Evolutionary conservation across 2,113 vertebrate species (phyloP).

Genomic region (Asarcornis scutulata): DNA sequence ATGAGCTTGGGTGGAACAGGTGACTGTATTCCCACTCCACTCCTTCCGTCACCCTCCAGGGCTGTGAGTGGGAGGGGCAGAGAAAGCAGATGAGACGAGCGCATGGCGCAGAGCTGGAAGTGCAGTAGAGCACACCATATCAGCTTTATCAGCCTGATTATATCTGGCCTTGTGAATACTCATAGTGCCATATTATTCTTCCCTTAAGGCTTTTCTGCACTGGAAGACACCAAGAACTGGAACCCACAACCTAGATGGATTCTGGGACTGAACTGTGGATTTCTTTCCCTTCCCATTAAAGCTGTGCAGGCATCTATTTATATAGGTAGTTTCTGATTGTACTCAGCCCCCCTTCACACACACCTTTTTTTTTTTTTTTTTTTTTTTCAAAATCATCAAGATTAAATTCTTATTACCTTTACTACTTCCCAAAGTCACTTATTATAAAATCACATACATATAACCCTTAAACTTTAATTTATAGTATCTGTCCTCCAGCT

Average conservation of each 20-base stretch:
- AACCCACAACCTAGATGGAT: background rate
- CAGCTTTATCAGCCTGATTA: background rate
- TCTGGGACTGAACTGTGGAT: background rate
- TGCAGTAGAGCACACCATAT: background rate
- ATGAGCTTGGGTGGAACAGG: background rate
- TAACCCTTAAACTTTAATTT: background rate
- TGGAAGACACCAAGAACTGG: background rate
- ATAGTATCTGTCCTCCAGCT: background rate
- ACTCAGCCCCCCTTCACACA: background rate
- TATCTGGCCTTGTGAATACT: background rate
- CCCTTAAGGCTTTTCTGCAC: background rate
- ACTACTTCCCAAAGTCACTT: background rate
- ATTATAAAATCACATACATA: background rate
- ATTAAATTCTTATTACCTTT: background rate
- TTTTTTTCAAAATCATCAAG: background rate
- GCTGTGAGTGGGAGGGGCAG: background rate
- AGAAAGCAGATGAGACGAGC: background rate
- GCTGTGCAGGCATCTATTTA: background rate
- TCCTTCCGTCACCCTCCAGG: fast-evolving
- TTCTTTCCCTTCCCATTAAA: background rate
- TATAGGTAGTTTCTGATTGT: background rate
- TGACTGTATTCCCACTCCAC: background rate
- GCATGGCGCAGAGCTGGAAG: background rate
- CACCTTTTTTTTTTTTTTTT: background rate
- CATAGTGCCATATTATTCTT: background rate